These are phyloP conservation scores for Lampris megalopsis DNA, from an alignment of 2,113 vertebrate genomes.

Conservation along the genomic window DNA sequence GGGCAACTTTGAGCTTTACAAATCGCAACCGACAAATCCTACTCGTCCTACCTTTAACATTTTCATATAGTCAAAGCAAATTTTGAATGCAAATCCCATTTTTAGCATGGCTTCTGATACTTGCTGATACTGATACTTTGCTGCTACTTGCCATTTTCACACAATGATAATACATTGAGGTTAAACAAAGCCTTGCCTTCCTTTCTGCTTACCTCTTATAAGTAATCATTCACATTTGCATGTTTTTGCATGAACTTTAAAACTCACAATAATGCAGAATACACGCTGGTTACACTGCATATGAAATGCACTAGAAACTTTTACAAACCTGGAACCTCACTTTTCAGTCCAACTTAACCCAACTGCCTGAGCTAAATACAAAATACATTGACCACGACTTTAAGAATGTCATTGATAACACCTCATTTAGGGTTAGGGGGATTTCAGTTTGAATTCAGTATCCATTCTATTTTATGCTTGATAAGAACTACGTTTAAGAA, in stretches of 20 bases:
- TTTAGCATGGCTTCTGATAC: slow-evolving; percentile 87
- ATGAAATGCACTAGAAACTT: slow-evolving; percentile 64
- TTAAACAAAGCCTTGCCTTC: slow-evolving; percentile 86
- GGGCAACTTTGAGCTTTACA: too few relatives aligned
- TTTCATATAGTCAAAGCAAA: slow-evolving; percentile 38
- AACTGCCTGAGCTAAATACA: slow-evolving; percentile 8
- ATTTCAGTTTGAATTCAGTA: slow-evolving; percentile 56
- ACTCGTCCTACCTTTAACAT: background rate
- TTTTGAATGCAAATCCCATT: slow-evolving; percentile 55
- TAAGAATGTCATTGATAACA: slow-evolving; percentile 74
- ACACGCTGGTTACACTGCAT: slow-evolving; percentile 53
- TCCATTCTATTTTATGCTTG: slow-evolving; percentile 33
- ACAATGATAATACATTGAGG: slow-evolving; percentile 62
- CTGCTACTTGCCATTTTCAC: slow-evolving; percentile 87
- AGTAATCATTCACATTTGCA: slow-evolving; percentile 48
- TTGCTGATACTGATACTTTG: slow-evolving; percentile 72
- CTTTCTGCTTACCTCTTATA: slow-evolving; percentile 87
- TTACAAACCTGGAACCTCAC: slow-evolving; percentile 62
- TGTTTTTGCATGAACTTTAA: slow-evolving; percentile 37
- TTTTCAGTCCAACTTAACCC: slow-evolving; percentile 20
- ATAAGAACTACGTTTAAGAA: slow-evolving; percentile 12
- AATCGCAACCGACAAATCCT: too few relatives aligned
- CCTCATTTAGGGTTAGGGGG: slow-evolving; percentile 54
- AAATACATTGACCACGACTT: slow-evolving; percentile 63
- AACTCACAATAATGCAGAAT: slow-evolving; percentile 32